Evolutionary conservation across 2,113 vertebrate species (phyloP).

Genomic region (Microcebus tavaratra): DNA sequence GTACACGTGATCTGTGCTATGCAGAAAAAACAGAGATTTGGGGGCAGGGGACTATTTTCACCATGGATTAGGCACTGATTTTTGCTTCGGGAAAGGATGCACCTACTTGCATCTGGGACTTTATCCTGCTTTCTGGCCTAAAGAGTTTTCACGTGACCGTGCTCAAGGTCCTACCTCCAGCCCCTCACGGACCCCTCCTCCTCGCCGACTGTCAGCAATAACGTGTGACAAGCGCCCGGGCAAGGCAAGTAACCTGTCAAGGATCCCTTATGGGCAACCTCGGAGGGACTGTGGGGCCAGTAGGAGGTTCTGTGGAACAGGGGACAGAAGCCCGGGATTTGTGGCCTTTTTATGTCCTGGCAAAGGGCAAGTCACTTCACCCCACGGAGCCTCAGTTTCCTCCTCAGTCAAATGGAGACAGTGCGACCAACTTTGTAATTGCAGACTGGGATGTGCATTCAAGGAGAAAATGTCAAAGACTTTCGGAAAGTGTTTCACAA

Average conservation of each 20-base stretch:
- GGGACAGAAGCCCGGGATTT: neutral
- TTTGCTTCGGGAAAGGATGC: neutral
- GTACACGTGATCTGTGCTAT: fast-evolving
- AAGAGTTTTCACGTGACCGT: neutral
- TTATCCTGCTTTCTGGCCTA: neutral
- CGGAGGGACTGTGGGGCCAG: neutral
- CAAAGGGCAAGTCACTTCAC: neutral
- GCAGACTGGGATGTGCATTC: neutral
- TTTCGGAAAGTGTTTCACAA: neutral
- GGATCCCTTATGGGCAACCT: neutral
- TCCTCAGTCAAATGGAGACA: neutral
- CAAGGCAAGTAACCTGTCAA: neutral
- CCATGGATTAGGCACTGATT: neutral
- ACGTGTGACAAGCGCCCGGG: neutral
- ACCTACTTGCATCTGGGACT: neutral
- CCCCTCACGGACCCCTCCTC: neutral
- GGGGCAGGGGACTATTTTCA: neutral
- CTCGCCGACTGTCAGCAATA: neutral
- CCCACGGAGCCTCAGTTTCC: neutral
- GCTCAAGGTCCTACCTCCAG: neutral
- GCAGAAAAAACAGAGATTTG: neutral
- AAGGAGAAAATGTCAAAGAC: neutral
- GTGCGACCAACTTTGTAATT: neutral
- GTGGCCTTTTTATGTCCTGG: neutral
- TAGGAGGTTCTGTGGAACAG: neutral